phyloP scores from a whole-genome alignment of 1,140 invertebrate species.

The Drosophila rhopaloa region DNA sequence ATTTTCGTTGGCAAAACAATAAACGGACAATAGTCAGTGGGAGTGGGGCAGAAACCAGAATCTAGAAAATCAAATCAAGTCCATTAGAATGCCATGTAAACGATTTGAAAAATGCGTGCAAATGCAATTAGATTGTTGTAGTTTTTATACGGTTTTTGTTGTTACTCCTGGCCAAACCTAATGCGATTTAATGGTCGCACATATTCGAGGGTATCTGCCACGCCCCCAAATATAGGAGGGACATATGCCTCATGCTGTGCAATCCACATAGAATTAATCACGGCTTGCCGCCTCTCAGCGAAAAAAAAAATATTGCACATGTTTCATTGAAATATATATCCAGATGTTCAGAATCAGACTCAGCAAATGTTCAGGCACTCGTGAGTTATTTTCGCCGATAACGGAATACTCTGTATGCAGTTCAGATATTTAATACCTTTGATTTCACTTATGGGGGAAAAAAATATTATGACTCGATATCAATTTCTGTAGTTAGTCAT shows the following conservation, averaged over 20 bases:
- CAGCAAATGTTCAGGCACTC: background rate
- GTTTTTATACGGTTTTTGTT: background rate
- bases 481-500: constrained; percentile 3
- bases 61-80: constrained; percentile 30
- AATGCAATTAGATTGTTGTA: constrained; percentile 47
- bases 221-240: constrained; percentile 1
- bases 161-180: constrained; percentile 24
- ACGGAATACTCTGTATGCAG: constrained; percentile 11
- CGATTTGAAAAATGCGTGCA: constrained; percentile 49
- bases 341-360: constrained; percentile 19
- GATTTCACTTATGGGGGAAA: constrained; percentile 6
- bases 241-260: constrained; percentile 15
- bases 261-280: constrained; percentile 53
- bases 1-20: constrained; percentile 33
- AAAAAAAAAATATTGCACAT: constrained; percentile 23
- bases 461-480: background rate
- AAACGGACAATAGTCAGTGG: background rate
- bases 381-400: background rate
- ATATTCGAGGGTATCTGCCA: constrained; percentile 12
- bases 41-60: background rate
- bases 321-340: constrained; percentile 41
- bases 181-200: constrained; percentile 37
- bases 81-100: constrained; percentile 39
- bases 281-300: constrained; percentile 32
- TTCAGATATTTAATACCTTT: constrained; percentile 10